These are phyloP conservation scores for Actinernus sp. DNA, from an alignment of 92 coral and sea anemone genomes.

Conservation along the genomic window DNA sequence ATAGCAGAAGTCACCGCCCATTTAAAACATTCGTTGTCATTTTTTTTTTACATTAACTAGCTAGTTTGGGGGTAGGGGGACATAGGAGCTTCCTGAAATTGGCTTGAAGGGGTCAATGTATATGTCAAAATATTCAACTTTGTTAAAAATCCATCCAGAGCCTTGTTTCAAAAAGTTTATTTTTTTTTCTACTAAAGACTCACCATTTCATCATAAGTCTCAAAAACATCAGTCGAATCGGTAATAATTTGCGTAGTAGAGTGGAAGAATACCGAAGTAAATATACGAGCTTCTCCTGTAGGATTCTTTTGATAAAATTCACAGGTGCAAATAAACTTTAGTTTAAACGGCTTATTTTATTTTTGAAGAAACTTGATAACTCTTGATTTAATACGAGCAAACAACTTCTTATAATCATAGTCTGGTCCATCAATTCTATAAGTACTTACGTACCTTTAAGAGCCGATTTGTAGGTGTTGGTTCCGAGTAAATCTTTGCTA, in stretches of 20 bases:
- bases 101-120: constrained; percentile 36
- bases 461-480: constrained; percentile 6
- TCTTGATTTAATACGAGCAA: constrained; percentile 2
- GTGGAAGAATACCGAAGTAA: constrained; percentile 15
- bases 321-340: constrained; percentile 30
- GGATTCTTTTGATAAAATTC: constrained; percentile 15
- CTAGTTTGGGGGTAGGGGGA: constrained; percentile 5
- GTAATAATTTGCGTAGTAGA: constrained; percentile 1
- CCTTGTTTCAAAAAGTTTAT: constrained; percentile 13
- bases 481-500: constrained; percentile 9
- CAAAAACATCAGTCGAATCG: constrained; percentile 35
- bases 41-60: constrained; percentile 15
- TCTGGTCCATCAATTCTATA: constrained; percentile 14
- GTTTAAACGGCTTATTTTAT: constrained; percentile 29
- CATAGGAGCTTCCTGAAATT: constrained; percentile 34
- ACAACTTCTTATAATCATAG: constrained; percentile 11
- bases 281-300: constrained; percentile 2
- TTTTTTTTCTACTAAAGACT: constrained; percentile 11
- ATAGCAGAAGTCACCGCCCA: no score
- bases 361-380: constrained; percentile 12
- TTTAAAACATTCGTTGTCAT: no score
- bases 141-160: constrained; percentile 45
- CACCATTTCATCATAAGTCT: constrained; percentile 15
- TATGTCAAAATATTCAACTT: constrained; percentile 26
- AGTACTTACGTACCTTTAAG: constrained; percentile 12